These are phyloP conservation scores for Agrilus cyanescens DNA, from an alignment of 2,888 invertebrate genomes.

Conservation along the genomic window DNA sequence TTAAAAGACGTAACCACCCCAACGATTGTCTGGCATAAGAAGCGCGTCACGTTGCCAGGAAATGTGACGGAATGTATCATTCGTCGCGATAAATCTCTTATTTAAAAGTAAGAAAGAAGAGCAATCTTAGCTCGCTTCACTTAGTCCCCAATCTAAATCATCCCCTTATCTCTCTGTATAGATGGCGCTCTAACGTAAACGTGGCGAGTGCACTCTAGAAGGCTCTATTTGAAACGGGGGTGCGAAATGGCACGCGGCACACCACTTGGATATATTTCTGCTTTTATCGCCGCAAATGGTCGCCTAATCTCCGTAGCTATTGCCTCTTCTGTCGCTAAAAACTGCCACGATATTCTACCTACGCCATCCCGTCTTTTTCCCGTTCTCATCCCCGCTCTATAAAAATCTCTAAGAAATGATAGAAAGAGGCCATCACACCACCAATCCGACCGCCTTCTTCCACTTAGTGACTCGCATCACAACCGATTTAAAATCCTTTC, in stretches of 20 bases:
- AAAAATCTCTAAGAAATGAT: no score
- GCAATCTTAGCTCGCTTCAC: slow-evolving; percentile 32
- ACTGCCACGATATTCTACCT: no score
- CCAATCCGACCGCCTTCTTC: no score
- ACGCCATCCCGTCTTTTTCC: no score
- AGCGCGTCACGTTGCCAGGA: no score
- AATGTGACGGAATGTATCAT: no score
- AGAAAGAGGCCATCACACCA: no score
- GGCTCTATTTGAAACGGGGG: slow-evolving; percentile 19
- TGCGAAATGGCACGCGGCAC: slow-evolving; percentile 20
- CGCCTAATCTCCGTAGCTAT: slow-evolving; percentile 14
- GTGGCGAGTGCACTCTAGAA: slow-evolving; percentile 13
- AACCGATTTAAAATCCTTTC: no score
- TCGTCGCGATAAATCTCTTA: slow-evolving; percentile 14
- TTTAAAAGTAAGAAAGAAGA: slow-evolving; percentile 23
- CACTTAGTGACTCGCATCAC: no score
- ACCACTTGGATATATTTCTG: slow-evolving; percentile 27
- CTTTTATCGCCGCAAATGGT: slow-evolving; percentile 14
- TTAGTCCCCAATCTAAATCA: slow-evolving; percentile 30
- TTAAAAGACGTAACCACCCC: no score
- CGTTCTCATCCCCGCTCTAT: no score
- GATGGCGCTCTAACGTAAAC: slow-evolving; percentile 15
- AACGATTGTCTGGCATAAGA: no score
- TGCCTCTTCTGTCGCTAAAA: slow-evolving; percentile 3
- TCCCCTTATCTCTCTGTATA: slow-evolving; percentile 24